Evolutionary conservation across 2,888 invertebrate species (phyloP).

Genomic region (Cerceris rybyensis): DNA sequence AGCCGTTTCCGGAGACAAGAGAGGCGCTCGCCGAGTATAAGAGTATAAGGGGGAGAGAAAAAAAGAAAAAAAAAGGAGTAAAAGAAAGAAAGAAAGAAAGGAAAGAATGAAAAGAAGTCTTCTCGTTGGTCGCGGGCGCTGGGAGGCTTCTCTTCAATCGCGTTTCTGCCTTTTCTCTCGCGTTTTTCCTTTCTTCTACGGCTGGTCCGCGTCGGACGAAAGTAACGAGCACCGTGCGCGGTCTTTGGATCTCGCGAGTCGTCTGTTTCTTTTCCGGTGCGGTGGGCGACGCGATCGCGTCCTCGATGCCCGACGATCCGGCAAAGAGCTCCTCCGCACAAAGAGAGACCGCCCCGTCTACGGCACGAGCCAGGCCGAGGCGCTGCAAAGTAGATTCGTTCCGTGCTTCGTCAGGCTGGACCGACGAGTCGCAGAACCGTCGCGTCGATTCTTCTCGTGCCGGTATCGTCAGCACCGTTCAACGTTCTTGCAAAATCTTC

Average conservation of each 20-base stretch:
- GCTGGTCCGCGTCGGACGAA: slow-evolving; percentile 13
- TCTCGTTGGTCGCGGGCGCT: slow-evolving; percentile 6
- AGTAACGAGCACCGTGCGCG: slow-evolving; percentile 8
- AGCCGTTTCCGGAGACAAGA: slow-evolving; percentile 32
- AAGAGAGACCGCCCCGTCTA: slow-evolving; percentile 1
- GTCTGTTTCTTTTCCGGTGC: background rate
- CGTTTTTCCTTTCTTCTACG: slow-evolving; percentile 12
- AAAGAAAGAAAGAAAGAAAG: background rate
- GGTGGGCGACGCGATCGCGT: slow-evolving; percentile 10
- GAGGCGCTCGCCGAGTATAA: background rate
- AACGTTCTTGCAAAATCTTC: background rate
- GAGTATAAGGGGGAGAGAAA: background rate
- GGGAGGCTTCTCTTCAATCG: slow-evolving; percentile 18
- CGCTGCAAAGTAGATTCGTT: no score
- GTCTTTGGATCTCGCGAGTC: slow-evolving; percentile 14
- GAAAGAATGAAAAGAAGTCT: slow-evolving; percentile 5
- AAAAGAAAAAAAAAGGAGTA: background rate
- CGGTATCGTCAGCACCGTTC: slow-evolving; percentile 1
- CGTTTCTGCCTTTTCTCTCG: slow-evolving; percentile 15
- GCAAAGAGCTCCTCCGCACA: slow-evolving; percentile 13
- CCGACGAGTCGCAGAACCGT: background rate
- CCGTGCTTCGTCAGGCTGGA: background rate
- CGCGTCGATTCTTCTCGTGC: background rate
- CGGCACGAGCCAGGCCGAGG: no score
- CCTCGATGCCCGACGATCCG: slow-evolving; percentile 2